Base-by-base conservation (phyloP, 2,797 vertebrate genomes). In the Malacoraja senta region DNA sequence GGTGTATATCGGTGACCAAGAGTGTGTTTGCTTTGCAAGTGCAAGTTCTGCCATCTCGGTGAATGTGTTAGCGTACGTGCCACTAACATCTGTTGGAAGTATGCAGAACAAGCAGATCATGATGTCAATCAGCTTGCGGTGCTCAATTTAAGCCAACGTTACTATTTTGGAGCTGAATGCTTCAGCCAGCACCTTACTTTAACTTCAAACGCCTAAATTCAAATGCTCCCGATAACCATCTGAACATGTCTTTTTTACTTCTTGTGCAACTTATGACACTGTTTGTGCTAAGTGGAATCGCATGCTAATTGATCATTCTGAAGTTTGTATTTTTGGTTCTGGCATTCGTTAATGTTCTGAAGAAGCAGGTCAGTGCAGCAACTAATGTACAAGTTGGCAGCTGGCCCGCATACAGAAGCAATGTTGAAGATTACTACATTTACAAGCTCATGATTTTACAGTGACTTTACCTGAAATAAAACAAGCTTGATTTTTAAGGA, bases 231-330 rank as follows among this genome's bases (percentile, higher is more conserved):
- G 84, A 88, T 63, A 65, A 88, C n/a, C 15, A 21, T 68, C 84
- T 68, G 63, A 88, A 88, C 24, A 13, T 84, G 19, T 19, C 3
- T 17, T 88, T 19, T 3, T n/a, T 58, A 53, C 32, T 19, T 88
- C 53, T 74, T 76, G 10, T 58, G 26, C 24, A 92, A 76, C 53
- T 76, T 53, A 53, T 92, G 26, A 15, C 29, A 74, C 4, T 12
- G 15, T 38, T 74, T 91, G 35, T 38, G 53, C 32, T 0, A 15
- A 44, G 38, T 24, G 53, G 68, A n/a, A 76, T 92, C 76, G 17
- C 90, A 72, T 53, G 44, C 24, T 76, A 92, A 76, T 74, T 76
- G 68, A 92, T 53, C 44, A 53, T 92, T 92, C 38, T 53, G 88
- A 72, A 74, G 68, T 74, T 91, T 74, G 21, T 76, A 74, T 13